These are phyloP conservation scores for Ranitomeya imitator DNA, from an alignment of 2,113 vertebrate species.

Conservation along the genomic window DNA sequence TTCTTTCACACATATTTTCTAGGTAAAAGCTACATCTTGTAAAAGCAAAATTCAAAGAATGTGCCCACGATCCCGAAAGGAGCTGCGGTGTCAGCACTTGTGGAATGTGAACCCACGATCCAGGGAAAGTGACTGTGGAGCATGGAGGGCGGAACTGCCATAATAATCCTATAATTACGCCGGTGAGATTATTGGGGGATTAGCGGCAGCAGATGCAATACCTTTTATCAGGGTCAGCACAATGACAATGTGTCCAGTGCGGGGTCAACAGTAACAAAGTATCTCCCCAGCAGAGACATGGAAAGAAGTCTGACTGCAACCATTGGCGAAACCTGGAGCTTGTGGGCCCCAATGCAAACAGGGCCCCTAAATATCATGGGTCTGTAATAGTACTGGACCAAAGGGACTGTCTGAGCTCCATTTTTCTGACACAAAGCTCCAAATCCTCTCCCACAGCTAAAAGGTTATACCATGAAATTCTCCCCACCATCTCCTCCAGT, in stretches of 20 bases:
- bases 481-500: too few relatives aligned
- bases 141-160: not conserved
- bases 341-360: too few relatives aligned
- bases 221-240: not conserved
- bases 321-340: too few relatives aligned
- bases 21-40: conserved; percentile 12
- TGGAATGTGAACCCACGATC: conserved; percentile 2
- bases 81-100: not conserved
- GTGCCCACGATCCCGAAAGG: conserved; percentile 1
- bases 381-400: too few relatives aligned
- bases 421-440: too few relatives aligned
- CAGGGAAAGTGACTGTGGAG: conserved; percentile 9
- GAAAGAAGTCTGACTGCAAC: too few relatives aligned
- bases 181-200: not conserved
- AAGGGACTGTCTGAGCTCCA: too few relatives aligned
- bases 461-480: too few relatives aligned
- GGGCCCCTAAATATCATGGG: too few relatives aligned
- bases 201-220: not conserved
- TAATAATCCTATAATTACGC: not conserved
- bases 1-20: conserved; percentile 16
- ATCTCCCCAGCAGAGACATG: too few relatives aligned
- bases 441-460: too few relatives aligned
- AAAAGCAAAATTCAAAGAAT: conserved; percentile 39
- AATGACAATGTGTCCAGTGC: not conserved
- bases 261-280: not conserved